Conservation (phyloP, 1,140 invertebrate genomes). For the Chrysomallon squamiferum region DNA sequence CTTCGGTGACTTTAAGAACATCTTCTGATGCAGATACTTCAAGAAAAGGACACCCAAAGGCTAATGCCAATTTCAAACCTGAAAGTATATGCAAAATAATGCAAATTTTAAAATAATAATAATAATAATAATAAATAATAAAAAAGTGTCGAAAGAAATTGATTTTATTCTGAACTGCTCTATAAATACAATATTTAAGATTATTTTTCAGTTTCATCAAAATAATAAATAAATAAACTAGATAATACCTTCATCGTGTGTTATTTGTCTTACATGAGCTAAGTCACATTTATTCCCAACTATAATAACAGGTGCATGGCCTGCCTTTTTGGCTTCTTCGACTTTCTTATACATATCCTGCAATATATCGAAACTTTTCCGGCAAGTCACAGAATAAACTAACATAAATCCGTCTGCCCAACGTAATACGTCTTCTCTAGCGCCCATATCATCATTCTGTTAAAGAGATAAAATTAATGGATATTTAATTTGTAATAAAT, state of each 20-base stretch:
- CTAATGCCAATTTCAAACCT: conserved; percentile 39
- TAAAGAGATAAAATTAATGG: background rate
- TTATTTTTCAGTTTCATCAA: too few relatives aligned
- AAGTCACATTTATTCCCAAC: conserved; percentile 54
- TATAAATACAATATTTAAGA: too few relatives aligned
- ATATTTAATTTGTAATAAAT: too few relatives aligned
- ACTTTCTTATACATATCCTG: conserved; percentile 38
- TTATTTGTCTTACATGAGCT: conserved; percentile 46
- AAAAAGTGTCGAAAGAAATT: too few relatives aligned
- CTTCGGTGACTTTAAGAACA: conserved; percentile 42
- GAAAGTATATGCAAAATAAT: too few relatives aligned
- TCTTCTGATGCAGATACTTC: conserved; percentile 55
- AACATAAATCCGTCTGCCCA: conserved; percentile 88
- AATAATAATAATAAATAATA: too few relatives aligned
- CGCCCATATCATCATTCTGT: conserved; percentile 43
- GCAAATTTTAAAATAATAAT: too few relatives aligned
- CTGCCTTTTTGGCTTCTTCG: conserved; percentile 43
- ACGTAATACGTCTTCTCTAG: conserved; percentile 77
- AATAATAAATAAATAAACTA: too few relatives aligned
- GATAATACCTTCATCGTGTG: conserved; percentile 41
- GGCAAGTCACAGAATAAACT: conserved; percentile 93
- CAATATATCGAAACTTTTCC: conserved; percentile 75
- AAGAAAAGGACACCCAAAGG: conserved; percentile 46
- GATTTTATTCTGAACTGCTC: too few relatives aligned
- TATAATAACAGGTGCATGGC: conserved; percentile 41